Conservation (phyloP, 2,797 vertebrate species). For the Schizopygopsis malacanthus region DNA sequence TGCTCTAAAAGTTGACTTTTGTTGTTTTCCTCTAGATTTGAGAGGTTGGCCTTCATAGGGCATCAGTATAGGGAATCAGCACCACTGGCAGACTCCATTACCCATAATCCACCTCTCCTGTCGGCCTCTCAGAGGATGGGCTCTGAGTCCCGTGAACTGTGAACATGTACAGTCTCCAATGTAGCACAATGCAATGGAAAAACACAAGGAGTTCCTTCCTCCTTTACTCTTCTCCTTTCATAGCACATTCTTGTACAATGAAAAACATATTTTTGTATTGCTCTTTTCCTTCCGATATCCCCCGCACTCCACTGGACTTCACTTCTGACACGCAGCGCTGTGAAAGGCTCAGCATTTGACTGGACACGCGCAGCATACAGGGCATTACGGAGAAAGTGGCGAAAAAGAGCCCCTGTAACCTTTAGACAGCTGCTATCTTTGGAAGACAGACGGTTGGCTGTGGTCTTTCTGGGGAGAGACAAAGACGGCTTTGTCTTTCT, state of each 20-base stretch:
- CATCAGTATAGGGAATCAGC: slow-evolving; percentile 65
- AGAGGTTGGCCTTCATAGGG: slow-evolving; percentile 71
- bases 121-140: slow-evolving; percentile 39
- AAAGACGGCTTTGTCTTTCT: slow-evolving; percentile 22
- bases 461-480: slow-evolving; percentile 19
- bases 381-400: slow-evolving; percentile 61
- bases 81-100: slow-evolving; percentile 60
- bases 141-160: slow-evolving; percentile 52
- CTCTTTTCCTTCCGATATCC: slow-evolving; percentile 36
- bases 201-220: slow-evolving; percentile 50
- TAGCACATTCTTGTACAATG: slow-evolving; percentile 26
- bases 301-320: slow-evolving; percentile 47
- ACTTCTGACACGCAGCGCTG: slow-evolving; percentile 52
- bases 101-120: slow-evolving; percentile 60
- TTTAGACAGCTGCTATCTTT: slow-evolving; percentile 53
- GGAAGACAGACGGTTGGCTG: slow-evolving; percentile 19
- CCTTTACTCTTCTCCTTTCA: slow-evolving; percentile 45
- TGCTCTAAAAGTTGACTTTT: background rate
- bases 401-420: slow-evolving; percentile 19
- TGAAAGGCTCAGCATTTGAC: slow-evolving; percentile 53
- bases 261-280: slow-evolving; percentile 37
- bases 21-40: slow-evolving; percentile 58
- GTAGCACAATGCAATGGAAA: slow-evolving; percentile 56
- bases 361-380: slow-evolving; percentile 13
- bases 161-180: slow-evolving; percentile 56